These are phyloP conservation scores for Orientallactaga sibirica DNA, from an alignment of 2,797 vertebrate genomes.

Conservation along the genomic window DNA sequence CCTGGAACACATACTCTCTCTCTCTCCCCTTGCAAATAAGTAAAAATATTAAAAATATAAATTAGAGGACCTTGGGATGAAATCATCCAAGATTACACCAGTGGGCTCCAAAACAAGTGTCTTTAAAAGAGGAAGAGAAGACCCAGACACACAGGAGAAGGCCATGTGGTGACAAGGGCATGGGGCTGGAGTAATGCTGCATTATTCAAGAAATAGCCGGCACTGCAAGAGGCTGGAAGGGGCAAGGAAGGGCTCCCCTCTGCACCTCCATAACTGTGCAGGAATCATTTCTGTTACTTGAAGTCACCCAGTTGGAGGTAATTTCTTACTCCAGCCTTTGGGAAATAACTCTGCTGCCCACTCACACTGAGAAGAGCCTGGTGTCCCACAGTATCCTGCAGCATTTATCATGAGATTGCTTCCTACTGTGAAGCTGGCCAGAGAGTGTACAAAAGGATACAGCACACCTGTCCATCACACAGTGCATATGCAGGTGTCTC, in stretches of 20 bases:
- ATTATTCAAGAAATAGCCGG: background rate
- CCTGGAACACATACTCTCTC: too few species aligned
- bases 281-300: background rate
- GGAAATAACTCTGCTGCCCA: background rate
- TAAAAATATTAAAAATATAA: background rate
- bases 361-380: background rate
- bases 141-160: background rate
- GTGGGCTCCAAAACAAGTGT: background rate
- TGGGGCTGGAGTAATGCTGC: background rate
- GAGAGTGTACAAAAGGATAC: background rate
- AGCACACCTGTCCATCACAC: background rate
- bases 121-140: background rate
- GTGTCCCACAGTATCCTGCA: background rate
- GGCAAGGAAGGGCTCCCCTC: background rate
- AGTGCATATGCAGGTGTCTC: too few species aligned
- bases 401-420: slow-evolving; percentile 1
- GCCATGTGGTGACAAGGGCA: background rate
- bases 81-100: background rate
- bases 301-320: background rate
- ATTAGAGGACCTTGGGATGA: background rate
- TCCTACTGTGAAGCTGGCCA: background rate
- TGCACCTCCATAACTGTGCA: background rate
- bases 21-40: too few species aligned
- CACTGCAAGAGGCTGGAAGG: background rate
- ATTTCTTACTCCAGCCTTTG: background rate